Evolutionary conservation across 2,888 invertebrate species (phyloP).

Genomic region (Chloroclystis v-ata): DNA sequence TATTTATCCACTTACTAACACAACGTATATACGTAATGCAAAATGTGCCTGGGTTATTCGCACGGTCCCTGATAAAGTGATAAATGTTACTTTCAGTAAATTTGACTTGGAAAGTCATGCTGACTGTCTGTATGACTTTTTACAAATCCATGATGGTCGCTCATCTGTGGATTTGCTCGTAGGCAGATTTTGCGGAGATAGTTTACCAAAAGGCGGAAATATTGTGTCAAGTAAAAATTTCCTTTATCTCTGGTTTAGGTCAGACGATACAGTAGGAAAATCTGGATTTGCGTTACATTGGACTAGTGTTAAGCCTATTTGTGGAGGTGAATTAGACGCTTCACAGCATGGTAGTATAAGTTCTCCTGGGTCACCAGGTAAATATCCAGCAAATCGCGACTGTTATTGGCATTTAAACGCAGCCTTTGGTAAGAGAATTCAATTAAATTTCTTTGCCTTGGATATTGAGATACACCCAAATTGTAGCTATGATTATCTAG

Average conservation of each 20-base stretch:
- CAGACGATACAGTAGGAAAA: constrained; percentile 81
- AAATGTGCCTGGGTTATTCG: constrained; percentile 90
- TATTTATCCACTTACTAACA: constrained; percentile 78
- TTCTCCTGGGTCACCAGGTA: constrained; percentile 93
- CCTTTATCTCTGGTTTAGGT: constrained; percentile 89
- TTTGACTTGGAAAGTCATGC: constrained; percentile 84
- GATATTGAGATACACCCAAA: constrained; percentile 84
- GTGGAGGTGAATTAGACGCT: constrained; percentile 82
- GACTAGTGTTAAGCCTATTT: constrained; percentile 84
- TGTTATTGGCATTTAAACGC: constrained; percentile 88
- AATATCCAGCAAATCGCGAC: constrained; percentile 89
- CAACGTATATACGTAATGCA: constrained; percentile 79
- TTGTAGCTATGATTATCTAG: constrained; percentile 87
- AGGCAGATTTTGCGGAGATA: constrained; percentile 88
- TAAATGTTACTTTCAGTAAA: constrained; percentile 87
- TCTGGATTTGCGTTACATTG: constrained; percentile 89
- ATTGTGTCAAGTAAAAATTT: constrained; percentile 87
- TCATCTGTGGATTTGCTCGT: constrained; percentile 83
- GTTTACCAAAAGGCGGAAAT: constrained; percentile 82
- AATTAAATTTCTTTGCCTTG: constrained; percentile 88
- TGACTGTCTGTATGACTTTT: constrained; percentile 84
- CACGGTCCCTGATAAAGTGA: constrained; percentile 81
- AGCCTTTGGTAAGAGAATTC: constrained; percentile 84
- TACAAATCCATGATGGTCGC: constrained; percentile 91
- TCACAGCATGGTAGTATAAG: constrained; percentile 84